Evolutionary conservation across 2,113 vertebrate genomes (phyloP).

Genomic region (Marmota monax): DNA sequence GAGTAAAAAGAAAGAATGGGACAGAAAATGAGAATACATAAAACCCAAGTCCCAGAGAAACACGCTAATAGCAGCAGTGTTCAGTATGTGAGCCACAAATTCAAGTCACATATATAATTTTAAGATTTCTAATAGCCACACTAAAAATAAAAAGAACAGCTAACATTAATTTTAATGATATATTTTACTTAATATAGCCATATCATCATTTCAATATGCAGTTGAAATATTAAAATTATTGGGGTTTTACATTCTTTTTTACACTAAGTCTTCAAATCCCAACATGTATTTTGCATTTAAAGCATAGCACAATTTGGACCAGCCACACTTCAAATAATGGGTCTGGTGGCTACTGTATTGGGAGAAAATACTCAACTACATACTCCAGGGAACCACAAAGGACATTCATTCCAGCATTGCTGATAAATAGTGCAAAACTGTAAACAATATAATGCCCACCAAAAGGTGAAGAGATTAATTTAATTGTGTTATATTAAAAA

Average conservation of each 20-base stretch:
- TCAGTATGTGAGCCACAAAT: background rate
- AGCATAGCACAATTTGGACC: background rate
- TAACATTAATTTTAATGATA: background rate
- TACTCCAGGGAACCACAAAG: background rate
- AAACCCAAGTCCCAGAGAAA: constrained; percentile 34
- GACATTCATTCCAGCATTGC: background rate
- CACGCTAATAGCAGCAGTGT: background rate
- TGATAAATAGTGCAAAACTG: background rate
- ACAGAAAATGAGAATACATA: background rate
- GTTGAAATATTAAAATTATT: constrained; percentile 8
- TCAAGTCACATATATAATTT: background rate
- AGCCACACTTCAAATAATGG: background rate
- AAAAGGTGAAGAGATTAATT: background rate
- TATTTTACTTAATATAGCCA: constrained; percentile 27
- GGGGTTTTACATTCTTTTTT: background rate
- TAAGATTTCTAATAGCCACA: background rate
- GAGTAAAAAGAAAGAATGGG: constrained; percentile 24
- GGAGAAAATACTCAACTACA: background rate
- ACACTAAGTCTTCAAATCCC: background rate
- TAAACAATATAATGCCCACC: background rate
- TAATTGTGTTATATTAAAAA: constrained; percentile 24
- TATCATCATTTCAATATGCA: background rate
- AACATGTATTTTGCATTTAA: background rate
- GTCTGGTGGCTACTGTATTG: background rate
- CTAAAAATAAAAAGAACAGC: background rate